Evolutionary conservation across 1,140 invertebrate species (phyloP), one percentile per base, ranked within the genome.

Genomic region (Lordiphosa stackelbergi): DNA sequence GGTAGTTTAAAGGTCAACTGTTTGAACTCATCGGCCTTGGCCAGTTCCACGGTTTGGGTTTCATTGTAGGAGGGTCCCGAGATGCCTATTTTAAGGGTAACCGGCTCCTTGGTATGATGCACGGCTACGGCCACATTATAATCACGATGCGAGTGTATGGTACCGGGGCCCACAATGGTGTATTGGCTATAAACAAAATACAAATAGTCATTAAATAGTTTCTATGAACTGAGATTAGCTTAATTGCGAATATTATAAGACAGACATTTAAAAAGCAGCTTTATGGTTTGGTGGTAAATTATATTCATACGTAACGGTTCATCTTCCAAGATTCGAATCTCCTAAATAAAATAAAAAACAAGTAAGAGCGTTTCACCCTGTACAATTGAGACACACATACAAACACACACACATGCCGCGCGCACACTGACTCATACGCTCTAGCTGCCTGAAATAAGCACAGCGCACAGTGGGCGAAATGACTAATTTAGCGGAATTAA

Each of bases 111-210:
- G 13, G 91, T 90, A 51, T 90, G 90, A 61, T 92, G 90, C 1
- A 92, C 90, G 47, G 91, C 93, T 11, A 96, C 92, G 1, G 93
- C 93, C 37, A 95, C 94, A 87, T 95, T 93, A 87, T 95, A 97
- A 61, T 95, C 92, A 2, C 92, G 92, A 89, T 94, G 93, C 2
- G 95, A 95, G 52, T 96, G 90, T 36, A 97, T 88, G n/a, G 93
- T 91, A 72, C 91, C 91, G n/a, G 95, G 94, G 5, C 93, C 95
- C 72, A 96, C 91, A 60, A 97, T 91, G 41, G 95, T 93, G 83
- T 95, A 95, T 72, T 75, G 74, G 2, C 85, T 86, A 45, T 2
- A 56, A 56, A 37, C 3, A 37, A 45, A 57, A 35, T 12, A 49
- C 22, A 19, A 19, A 19, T 19, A 19, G 19, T 19, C 45, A 9